These are phyloP conservation scores for Caenorhabditis plicata DNA, from an alignment of 2,888 invertebrate genomes.

Conservation along the genomic window DNA sequence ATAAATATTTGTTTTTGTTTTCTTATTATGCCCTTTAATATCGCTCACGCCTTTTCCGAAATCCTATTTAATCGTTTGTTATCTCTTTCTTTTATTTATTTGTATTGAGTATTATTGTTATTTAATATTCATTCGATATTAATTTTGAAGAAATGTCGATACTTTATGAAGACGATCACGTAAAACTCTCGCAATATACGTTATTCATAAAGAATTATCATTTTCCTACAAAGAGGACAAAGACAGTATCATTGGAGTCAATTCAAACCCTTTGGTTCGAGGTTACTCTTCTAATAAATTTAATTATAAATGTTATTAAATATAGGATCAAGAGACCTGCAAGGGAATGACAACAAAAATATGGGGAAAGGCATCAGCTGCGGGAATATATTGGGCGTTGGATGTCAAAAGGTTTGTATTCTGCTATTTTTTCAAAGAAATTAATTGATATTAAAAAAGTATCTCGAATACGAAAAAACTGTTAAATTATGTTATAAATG, in stretches of 20 bases:
- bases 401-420: constrained; percentile 46
- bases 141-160: constrained; percentile 34
- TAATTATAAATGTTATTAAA: constrained; percentile 1
- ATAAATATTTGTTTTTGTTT: no score
- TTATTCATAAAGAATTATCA: constrained; percentile 45
- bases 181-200: constrained; percentile 35
- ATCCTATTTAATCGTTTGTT: no score
- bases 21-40: no score
- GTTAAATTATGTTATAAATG: no score
- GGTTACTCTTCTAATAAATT: constrained; percentile 9
- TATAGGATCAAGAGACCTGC: constrained; percentile 45
- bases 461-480: no score
- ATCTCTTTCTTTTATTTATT: no score
- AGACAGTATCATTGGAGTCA: constrained; percentile 25
- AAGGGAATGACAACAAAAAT: constrained; percentile 31
- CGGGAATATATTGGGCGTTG: constrained; percentile 45
- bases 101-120: no score
- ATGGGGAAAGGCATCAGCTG: constrained; percentile 45
- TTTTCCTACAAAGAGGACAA: constrained; percentile 40
- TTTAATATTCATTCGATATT: no score
- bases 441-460: no score
- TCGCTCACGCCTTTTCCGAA: no score
- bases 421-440: no score
- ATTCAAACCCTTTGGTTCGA: constrained; percentile 43
- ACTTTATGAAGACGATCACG: constrained; percentile 49